Conservation (phyloP, 2,113 vertebrate species). For the Hemiscyllium ocellatum region DNA sequence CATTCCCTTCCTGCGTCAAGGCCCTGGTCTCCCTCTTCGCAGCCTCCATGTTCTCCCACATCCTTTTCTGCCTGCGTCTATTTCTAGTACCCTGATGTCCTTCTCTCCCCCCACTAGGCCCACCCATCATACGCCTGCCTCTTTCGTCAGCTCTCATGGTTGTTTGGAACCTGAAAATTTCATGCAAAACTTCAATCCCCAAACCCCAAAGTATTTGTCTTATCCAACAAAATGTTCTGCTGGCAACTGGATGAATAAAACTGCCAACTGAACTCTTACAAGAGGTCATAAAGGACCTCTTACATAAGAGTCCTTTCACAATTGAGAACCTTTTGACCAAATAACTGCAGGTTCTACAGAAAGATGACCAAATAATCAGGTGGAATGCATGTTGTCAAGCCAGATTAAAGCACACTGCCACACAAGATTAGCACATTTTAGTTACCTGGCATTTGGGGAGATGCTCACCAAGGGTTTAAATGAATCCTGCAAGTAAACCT, state of each 20-base stretch:
- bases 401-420: background rate
- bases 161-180: background rate
- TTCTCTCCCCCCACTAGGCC: background rate
- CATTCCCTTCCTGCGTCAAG: too few species aligned
- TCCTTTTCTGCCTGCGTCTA: background rate
- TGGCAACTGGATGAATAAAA: background rate
- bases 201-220: background rate
- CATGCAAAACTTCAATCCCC: background rate
- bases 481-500: conserved; percentile 89
- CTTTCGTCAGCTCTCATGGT: background rate
- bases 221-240: background rate
- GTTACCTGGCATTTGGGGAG: conserved; percentile 86
- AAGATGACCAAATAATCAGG: background rate
- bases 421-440: background rate
- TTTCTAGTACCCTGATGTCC: background rate
- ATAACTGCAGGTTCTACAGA: background rate
- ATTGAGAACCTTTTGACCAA: background rate
- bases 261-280: background rate
- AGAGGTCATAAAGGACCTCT: background rate
- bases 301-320: background rate
- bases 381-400: background rate
- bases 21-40: background rate
- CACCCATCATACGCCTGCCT: background rate
- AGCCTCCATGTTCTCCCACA: background rate
- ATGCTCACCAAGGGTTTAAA: conserved; percentile 96